These are phyloP conservation scores for Sebastes schlegelii DNA, from an alignment of 2,113 vertebrate genomes.

Conservation along the genomic window DNA sequence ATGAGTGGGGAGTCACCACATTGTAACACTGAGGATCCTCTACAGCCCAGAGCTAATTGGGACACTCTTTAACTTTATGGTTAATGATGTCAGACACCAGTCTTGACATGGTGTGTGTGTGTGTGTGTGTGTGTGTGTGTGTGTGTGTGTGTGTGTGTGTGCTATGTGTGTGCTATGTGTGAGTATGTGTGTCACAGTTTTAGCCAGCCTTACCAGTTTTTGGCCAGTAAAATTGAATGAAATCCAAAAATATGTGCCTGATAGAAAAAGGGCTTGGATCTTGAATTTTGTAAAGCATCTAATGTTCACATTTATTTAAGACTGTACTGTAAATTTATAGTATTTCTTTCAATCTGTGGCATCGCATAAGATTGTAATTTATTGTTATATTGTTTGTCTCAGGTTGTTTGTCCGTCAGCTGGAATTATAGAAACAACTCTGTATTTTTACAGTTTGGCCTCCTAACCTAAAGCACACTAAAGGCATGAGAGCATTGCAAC, in stretches of 20 bases:
- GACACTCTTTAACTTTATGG: conserved; percentile 60
- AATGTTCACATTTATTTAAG: not conserved
- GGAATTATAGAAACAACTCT: not conserved
- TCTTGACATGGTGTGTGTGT: conserved; percentile 26
- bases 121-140: conserved; percentile 17
- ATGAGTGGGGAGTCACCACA: conserved; percentile 61
- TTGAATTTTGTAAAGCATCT: not conserved
- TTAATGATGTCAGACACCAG: conserved; percentile 66
- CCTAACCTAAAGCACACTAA: too few relatives aligned
- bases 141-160: conserved; percentile 36
- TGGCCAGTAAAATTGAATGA: not conserved
- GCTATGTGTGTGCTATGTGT: conserved; percentile 23
- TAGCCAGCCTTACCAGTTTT: not conserved
- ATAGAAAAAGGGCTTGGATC: not conserved
- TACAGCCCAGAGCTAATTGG: conserved; percentile 66
- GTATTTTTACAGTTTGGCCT: too few relatives aligned
- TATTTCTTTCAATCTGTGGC: not conserved
- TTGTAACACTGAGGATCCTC: conserved; percentile 39
- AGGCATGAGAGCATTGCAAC: too few relatives aligned
- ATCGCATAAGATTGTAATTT: not conserved
- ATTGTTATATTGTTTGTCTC: not conserved
- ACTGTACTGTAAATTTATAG: not conserved
- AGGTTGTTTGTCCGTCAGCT: not conserved
- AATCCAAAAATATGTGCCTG: not conserved
- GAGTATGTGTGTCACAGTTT: conserved; percentile 8